These are phyloP conservation scores for Hyalella azteca DNA, from an alignment of 2,888 invertebrate genomes.

Conservation along the genomic window DNA sequence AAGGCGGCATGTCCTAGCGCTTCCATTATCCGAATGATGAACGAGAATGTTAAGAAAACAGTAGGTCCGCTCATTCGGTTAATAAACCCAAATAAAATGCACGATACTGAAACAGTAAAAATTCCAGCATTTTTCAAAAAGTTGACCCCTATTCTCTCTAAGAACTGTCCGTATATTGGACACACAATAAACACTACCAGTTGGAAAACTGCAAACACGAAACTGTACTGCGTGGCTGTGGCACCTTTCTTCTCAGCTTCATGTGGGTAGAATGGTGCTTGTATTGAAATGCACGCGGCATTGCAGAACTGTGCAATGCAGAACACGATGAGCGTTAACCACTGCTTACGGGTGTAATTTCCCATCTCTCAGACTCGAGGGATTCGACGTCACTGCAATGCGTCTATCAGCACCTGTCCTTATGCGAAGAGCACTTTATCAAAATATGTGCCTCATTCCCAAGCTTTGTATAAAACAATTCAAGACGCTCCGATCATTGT, in stretches of 20 bases:
- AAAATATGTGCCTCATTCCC: too few species aligned
- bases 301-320: slow-evolving; percentile 83
- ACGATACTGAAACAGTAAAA: slow-evolving; percentile 80
- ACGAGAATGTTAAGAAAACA: slow-evolving; percentile 64
- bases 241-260: slow-evolving; percentile 85
- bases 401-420: too few species aligned
- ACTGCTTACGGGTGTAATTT: slow-evolving; percentile 68
- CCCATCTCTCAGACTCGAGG: too few species aligned
- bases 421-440: too few species aligned
- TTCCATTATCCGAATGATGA: slow-evolving; percentile 65
- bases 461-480: too few species aligned
- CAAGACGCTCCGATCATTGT: too few species aligned
- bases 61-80: slow-evolving; percentile 60
- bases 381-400: too few species aligned
- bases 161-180: slow-evolving; percentile 78
- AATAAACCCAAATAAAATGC: slow-evolving; percentile 72
- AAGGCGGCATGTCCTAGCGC: slow-evolving; percentile 64
- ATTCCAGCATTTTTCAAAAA: slow-evolving; percentile 82
- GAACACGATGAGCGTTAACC: slow-evolving; percentile 78
- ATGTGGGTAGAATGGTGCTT: slow-evolving; percentile 84
- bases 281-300: slow-evolving; percentile 81
- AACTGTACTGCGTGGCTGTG: slow-evolving; percentile 80
- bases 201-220: slow-evolving; percentile 87
- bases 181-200: slow-evolving; percentile 81
- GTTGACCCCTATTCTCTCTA: slow-evolving; percentile 80